These are phyloP conservation scores for Patella depressa DNA, from an alignment of 2,888 invertebrate species.

Conservation along the genomic window DNA sequence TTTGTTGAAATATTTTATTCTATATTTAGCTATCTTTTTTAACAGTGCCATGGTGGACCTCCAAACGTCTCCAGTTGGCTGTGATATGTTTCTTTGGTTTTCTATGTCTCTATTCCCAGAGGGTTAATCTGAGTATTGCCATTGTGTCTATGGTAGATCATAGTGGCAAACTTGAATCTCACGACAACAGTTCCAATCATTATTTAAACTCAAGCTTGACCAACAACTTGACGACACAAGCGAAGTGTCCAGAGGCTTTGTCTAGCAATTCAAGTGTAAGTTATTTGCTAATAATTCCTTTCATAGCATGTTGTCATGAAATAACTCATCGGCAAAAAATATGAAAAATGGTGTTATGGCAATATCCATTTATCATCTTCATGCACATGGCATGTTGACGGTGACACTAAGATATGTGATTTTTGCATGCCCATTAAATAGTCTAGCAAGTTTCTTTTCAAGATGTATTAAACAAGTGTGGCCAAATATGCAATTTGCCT, in stretches of 20 bases:
- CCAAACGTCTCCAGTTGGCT: conserved; percentile 50
- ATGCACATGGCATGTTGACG: too few relatives aligned
- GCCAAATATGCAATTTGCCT: background rate
- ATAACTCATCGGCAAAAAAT: too few relatives aligned
- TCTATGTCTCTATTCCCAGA: conserved; percentile 78
- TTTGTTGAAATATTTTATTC: too few relatives aligned
- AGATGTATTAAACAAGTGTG: too few relatives aligned
- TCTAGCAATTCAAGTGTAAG: background rate
- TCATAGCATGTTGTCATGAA: too few relatives aligned
- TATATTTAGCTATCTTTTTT: too few relatives aligned
- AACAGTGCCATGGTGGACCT: conserved; percentile 38
- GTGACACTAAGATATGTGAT: background rate
- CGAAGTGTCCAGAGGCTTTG: background rate
- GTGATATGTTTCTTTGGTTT: conserved; percentile 49
- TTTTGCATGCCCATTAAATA: background rate
- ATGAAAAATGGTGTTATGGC: too few relatives aligned
- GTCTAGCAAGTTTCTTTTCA: too few relatives aligned
- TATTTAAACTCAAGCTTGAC: background rate
- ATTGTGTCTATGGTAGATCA: conserved; percentile 75
- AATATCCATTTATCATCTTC: too few relatives aligned
- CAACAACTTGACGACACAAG: too few relatives aligned
- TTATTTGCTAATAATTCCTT: too few relatives aligned
- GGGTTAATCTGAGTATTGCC: conserved; percentile 74
- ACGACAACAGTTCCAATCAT: background rate
- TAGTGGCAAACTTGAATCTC: conserved; percentile 38